A percentile compares a stretch with the other conserved stretches of the same genome.
phyloP scores from a whole-genome alignment of 2,888 invertebrate species.

The Minunthozetes semirufus region DNA sequence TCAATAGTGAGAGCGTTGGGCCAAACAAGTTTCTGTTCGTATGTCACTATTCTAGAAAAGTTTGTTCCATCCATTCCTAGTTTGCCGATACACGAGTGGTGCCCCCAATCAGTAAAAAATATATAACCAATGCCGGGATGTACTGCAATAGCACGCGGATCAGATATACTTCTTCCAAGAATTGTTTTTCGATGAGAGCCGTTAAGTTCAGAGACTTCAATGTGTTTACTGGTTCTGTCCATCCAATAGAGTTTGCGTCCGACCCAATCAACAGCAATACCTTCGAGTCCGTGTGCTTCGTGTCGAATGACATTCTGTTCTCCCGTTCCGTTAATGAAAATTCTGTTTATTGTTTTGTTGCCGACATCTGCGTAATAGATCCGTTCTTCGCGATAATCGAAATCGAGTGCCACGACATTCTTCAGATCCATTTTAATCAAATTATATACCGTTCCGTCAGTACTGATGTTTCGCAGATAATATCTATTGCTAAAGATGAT shows the following conservation, averaged over 20 bases:
- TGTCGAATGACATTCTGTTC: conserved; percentile 79
- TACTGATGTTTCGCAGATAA: conserved; percentile 90
- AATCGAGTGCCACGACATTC: conserved; percentile 94
- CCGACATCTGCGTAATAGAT: conserved; percentile 95
- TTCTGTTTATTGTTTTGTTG: conserved; percentile 84
- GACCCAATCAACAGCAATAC: conserved; percentile 75
- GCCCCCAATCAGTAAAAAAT: conserved; percentile 87
- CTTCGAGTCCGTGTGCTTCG: conserved; percentile 93
- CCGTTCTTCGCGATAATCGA: conserved; percentile 72
- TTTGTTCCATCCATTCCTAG: conserved; percentile 95
- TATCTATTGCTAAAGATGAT: conserved; percentile 93
- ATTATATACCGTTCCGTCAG: conserved; percentile 75
- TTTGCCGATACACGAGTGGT: conserved; percentile 88
- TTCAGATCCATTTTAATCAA: conserved; percentile 87
- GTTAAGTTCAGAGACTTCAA: conserved; percentile 89
- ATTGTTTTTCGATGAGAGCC: conserved; percentile 84
- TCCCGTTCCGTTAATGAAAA: conserved; percentile 53
- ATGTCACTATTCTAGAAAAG: conserved; percentile 75
- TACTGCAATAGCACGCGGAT: conserved; percentile 87
- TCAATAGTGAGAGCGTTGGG: conserved; percentile 96
- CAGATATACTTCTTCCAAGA: conserved; percentile 69
- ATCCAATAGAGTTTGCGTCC: conserved; percentile 87
- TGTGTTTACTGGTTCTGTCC: conserved; percentile 85
- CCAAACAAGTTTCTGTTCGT: conserved; percentile 95
- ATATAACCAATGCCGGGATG: conserved; percentile 84